A percentile compares a stretch with the other conserved stretches of the same genome.
Conservation (phyloP, 1,140 invertebrate genomes). For the Bombyx mori region ASM3026992v2 NC_085129.1:10065001-10065500, state of each 20-base stretch:
- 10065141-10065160: constrained; percentile 4
- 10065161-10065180: constrained; percentile 42
- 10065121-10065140: too few relatives aligned
- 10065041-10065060: too few relatives aligned
- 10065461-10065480: too few relatives aligned
- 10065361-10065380: not conserved
- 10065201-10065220: constrained; percentile 44
- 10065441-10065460: too few relatives aligned
- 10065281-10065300: constrained; percentile 28
- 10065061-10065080: too few relatives aligned
- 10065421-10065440: too few relatives aligned
- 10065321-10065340: constrained; percentile 2
- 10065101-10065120: too few relatives aligned
- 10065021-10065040: too few relatives aligned
- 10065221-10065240: constrained; percentile 35
- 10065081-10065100: too few relatives aligned
- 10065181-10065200: constrained; percentile 40
- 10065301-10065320: constrained; percentile 43
- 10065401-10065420: too few relatives aligned
- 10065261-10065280: constrained; percentile 33
- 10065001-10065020: too few relatives aligned
- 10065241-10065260: constrained; percentile 43
- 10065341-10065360: not conserved
- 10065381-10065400: not conserved
- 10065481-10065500: too few relatives aligned